Base-by-base conservation (phyloP, 2,113 vertebrate genomes). In the Excalfactoria chinensis region DNA sequence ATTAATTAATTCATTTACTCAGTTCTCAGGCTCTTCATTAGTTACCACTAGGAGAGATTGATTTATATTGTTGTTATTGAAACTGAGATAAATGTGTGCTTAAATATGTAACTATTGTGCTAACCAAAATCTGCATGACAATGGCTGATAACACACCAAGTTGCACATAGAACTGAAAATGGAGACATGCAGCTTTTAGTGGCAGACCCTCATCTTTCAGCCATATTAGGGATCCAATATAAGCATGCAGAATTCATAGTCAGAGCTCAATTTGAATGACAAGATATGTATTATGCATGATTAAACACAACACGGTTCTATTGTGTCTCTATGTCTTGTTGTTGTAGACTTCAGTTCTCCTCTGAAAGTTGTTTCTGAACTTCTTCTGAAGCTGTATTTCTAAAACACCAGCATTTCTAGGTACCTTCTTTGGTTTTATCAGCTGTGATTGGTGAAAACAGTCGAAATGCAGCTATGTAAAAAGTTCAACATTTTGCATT, bases 1-100 rank as follows among this genome's bases (percentile, higher is more conserved):
- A 93, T 95, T 97, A 97, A 97, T 97, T 95, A 88, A 96, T 96
- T 97, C 96, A 56, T 93, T 86, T 93, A 84, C 93, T 72, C 82
- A 94, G 51, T 96, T 93, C 89, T 93, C 88, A 91, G 91, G 81
- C 15, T 48, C 68, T 67, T 97, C 93, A 96, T 97, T 93, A 97
- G 95, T 96, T 97, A 97, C 40, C 13, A 82, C 70, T 84, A 87
- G 84, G 88, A 95, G 58, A 81, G 63, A 18, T 84, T 37, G 64
- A 84, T 71, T 79, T 76, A 30, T 76, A 58, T 90, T 94, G 84
- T 62, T 93, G 62, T 90, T 94, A 78, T 72, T 95, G 89, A 96
- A 96, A 95, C 21, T 55, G 30, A 26, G 78, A 82, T 72, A 78
- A 95, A 95, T 95, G 84, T 23, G 48, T 49, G 22, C 22, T 49